Evolutionary conservation across 2,113 vertebrate genomes (phyloP).

Genomic region (Oreotrochilus melanogaster): DNA sequence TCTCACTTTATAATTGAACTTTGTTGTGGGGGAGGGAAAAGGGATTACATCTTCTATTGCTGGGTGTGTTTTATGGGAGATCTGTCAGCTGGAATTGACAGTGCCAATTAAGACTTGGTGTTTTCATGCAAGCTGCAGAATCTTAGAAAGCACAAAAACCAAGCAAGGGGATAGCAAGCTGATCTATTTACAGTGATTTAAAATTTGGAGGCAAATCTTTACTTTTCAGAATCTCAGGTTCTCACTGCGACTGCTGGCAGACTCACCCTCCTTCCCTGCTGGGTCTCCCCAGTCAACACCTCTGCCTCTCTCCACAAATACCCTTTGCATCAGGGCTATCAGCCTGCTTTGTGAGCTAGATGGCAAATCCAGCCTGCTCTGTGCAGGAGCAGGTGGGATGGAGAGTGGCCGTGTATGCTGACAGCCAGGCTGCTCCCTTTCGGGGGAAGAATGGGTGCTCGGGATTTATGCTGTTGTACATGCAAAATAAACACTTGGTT

Average conservation of each 20-base stretch:
- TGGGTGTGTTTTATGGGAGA: constrained; percentile 33
- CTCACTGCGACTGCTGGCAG: not conserved
- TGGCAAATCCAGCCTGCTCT: not conserved
- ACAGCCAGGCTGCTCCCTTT: not conserved
- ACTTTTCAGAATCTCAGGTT: not conserved
- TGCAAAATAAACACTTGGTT: constrained; percentile 27
- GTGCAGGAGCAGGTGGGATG: not conserved
- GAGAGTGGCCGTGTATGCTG: not conserved
- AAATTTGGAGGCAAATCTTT: not conserved
- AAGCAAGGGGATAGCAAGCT: not conserved
- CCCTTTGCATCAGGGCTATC: not conserved
- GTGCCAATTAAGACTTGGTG: not conserved
- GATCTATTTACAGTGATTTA: not conserved
- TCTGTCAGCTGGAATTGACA: constrained; percentile 52
- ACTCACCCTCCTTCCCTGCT: not conserved
- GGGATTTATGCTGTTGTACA: constrained; percentile 35
- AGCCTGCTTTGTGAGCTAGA: not conserved
- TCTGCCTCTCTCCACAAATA: not conserved
- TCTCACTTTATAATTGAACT: constrained; percentile 44
- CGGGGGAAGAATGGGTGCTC: not conserved
- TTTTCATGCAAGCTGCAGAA: constrained; percentile 4
- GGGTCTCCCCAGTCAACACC: not conserved
- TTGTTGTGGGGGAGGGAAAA: not conserved
- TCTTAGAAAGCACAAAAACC: constrained; percentile 31
- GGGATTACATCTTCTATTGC: constrained; percentile 46